These are phyloP conservation scores for Brenthis hecate DNA, from an alignment of 2,888 invertebrate species.

Conservation along the genomic window DNA sequence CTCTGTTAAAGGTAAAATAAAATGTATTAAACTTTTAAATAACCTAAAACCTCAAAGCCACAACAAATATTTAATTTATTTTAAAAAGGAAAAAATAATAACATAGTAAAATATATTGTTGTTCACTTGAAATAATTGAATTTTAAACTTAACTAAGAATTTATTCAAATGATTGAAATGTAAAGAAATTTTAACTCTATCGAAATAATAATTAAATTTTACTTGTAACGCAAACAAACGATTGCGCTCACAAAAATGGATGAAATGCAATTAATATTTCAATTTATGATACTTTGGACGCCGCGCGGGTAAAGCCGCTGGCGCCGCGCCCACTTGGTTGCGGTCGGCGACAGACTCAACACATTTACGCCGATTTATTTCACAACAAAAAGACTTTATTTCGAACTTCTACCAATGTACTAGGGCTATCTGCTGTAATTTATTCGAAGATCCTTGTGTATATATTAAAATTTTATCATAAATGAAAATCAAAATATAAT, in stretches of 20 bases:
- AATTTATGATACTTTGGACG: constrained; percentile 19
- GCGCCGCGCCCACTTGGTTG: constrained; percentile 42
- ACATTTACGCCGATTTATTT: constrained; percentile 44
- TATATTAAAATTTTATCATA: constrained; percentile 26
- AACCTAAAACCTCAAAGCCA: too few species aligned
- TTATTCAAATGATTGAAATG: too few species aligned
- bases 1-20: too few species aligned
- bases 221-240: constrained; percentile 5
- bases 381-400: constrained; percentile 41
- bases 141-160: too few species aligned
- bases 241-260: constrained; percentile 15
- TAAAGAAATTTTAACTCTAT: background rate
- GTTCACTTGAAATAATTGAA: too few species aligned
- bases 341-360: constrained; percentile 42
- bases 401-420: constrained; percentile 40
- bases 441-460: constrained; percentile 32
- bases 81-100: too few species aligned
- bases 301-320: constrained; percentile 34
- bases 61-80: too few species aligned
- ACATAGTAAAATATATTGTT: too few species aligned
- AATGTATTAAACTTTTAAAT: too few species aligned
- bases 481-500: background rate
- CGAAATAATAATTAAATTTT: background rate
- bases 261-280: constrained; percentile 31
- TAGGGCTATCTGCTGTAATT: constrained; percentile 36